These are phyloP conservation scores for Alethe diademata DNA, from an alignment of 2,113 vertebrate genomes.

Conservation along the genomic window DNA sequence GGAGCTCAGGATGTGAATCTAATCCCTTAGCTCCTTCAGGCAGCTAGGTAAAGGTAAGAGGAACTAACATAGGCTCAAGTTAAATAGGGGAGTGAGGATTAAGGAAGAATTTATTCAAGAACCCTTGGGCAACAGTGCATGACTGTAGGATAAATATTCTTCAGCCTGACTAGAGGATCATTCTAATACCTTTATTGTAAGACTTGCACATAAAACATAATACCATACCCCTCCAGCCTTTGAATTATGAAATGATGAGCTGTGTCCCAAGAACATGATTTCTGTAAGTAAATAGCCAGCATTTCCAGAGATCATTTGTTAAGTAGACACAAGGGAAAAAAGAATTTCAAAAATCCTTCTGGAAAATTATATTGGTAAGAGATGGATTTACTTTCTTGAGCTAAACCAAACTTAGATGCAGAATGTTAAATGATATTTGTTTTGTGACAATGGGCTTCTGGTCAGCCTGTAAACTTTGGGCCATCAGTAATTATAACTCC, in stretches of 20 bases:
- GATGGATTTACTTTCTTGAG: neutral
- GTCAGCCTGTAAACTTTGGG: neutral
- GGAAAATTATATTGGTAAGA: neutral
- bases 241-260: neutral
- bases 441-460: neutral
- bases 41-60: neutral
- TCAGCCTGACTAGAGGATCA: neutral
- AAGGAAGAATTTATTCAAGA: neutral
- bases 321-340: neutral
- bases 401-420: neutral
- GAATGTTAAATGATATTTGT: neutral
- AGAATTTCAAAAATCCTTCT: neutral
- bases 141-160: neutral
- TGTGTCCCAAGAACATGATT: neutral
- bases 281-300: neutral
- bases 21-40: neutral
- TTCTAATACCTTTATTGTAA: neutral
- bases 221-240: neutral
- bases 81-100: neutral
- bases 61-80: neutral
- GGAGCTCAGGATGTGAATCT: neutral
- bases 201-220: rapidly evolving
- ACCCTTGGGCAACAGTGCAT: neutral
- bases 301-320: neutral
- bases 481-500: neutral